phyloP scores from a whole-genome alignment of 2,888 invertebrate genomes.

The Elysia crispata region DNA sequence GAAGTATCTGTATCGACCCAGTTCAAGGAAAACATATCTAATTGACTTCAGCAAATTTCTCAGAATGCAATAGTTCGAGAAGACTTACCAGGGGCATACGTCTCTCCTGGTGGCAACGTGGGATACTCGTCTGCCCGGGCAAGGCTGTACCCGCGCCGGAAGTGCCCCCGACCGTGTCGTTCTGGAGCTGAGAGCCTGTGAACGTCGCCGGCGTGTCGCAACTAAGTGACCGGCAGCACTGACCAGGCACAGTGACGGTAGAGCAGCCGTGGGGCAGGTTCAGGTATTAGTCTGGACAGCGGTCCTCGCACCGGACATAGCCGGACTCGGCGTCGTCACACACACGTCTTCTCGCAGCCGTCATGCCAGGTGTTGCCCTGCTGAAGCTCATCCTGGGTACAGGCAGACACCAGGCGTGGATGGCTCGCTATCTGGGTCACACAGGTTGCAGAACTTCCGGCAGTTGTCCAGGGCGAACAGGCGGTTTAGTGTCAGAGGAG shows the following conservation, averaged over 20 bases:
- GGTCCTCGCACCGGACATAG: conserved; percentile 67
- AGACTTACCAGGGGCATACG: conserved; percentile 52
- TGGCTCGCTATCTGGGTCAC: conserved; percentile 45
- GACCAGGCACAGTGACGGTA: conserved; percentile 53
- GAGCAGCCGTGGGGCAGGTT: conserved; percentile 64
- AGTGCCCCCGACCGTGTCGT: conserved; percentile 63
- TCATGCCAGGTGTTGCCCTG: conserved; percentile 67
- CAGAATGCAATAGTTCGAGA: too few species aligned
- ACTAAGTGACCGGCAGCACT: conserved; percentile 62
- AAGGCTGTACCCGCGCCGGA: conserved; percentile 55
- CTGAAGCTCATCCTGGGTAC: conserved; percentile 62
- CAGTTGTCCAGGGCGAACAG: conserved; percentile 63
- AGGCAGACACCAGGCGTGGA: conserved; percentile 50
- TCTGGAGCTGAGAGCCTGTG: conserved; percentile 62
- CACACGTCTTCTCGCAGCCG: conserved; percentile 64
- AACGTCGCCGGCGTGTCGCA: conserved; percentile 60
- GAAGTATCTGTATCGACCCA: too few species aligned
- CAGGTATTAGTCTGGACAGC: conserved; percentile 64
- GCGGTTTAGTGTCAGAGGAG: conserved; percentile 53
- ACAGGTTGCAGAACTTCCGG: conserved; percentile 59
- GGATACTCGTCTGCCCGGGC: conserved; percentile 51
- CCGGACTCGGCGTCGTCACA: conserved; percentile 69
- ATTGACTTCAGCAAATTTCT: too few species aligned
- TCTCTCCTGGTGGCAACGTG: conserved; percentile 55
- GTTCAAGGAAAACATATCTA: too few species aligned